Evolutionary conservation across 2,797 vertebrate species (phyloP).

Genomic region (Molossus alvarezi): DNA sequence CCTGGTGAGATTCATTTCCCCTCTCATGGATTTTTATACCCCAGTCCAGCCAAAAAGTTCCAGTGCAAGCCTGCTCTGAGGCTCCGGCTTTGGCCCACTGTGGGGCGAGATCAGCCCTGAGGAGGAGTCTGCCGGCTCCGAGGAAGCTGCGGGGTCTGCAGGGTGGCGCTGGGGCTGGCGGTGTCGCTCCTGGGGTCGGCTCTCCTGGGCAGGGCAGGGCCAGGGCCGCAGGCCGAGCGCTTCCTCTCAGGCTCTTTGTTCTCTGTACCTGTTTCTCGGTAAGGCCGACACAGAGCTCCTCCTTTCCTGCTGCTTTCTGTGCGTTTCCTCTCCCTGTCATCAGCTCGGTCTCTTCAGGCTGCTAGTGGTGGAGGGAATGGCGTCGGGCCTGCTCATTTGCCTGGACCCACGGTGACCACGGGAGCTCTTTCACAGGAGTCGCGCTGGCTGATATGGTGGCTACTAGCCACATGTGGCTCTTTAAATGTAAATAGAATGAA

Average conservation of each 20-base stretch:
- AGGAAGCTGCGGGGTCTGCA: neutral
- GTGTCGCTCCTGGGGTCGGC: neutral
- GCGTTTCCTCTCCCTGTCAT: neutral
- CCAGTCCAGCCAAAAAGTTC: neutral
- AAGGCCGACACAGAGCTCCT: neutral
- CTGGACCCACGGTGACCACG: neutral
- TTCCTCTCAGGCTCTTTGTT: conserved; percentile 16
- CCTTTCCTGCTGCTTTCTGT: neutral
- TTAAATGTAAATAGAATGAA: conserved; percentile 15
- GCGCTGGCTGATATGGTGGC: neutral
- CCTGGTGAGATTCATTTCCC: conserved; percentile 32
- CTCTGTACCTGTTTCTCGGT: neutral
- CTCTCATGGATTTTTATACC: neutral
- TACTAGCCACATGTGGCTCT: neutral
- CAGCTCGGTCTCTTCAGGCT: neutral
- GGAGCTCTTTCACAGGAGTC: neutral
- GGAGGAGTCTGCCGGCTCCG: neutral
- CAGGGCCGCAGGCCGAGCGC: neutral
- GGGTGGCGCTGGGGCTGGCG: too few relatives aligned
- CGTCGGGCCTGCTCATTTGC: neutral
- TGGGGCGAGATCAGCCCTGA: neutral
- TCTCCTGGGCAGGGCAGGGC: neutral
- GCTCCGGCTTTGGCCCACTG: neutral
- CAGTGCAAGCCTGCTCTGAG: conserved; percentile 16
- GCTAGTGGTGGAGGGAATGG: too few relatives aligned